A percentile compares a stretch with the other conserved stretches of the same genome.
Evolutionary conservation across 1,140 invertebrate species (phyloP).

Genomic region (Pseudoatta argentina): DNA sequence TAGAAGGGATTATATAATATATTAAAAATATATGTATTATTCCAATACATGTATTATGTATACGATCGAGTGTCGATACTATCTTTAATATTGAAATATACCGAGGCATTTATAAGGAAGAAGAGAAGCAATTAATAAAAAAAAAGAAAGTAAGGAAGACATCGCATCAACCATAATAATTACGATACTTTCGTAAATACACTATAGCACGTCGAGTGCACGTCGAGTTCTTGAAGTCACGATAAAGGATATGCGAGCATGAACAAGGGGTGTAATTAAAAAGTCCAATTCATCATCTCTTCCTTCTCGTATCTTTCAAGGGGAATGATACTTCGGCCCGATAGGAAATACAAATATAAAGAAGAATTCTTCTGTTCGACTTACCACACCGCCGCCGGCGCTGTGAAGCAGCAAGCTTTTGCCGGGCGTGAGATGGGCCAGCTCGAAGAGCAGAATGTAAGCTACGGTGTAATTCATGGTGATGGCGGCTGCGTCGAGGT

Average conservation of each 20-base stretch:
- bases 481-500: slow-evolving; percentile 93
- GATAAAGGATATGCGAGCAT: neutral
- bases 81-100: slow-evolving; percentile 7
- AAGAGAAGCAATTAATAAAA: neutral
- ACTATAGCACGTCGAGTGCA: neutral
- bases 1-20: no score
- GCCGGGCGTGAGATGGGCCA: slow-evolving; percentile 91
- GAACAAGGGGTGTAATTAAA: slow-evolving; percentile 25
- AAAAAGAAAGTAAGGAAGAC: neutral
- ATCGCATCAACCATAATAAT: slow-evolving; percentile 20
- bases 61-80: neutral
- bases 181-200: slow-evolving; percentile 5
- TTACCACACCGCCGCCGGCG: slow-evolving; percentile 95
- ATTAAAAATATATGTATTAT: neutral
- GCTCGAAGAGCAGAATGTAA: slow-evolving; percentile 94
- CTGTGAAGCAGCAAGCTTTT: slow-evolving; percentile 95
- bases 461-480: slow-evolving; percentile 95
- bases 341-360: slow-evolving; percentile 19
- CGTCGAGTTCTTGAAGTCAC: neutral
- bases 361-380: slow-evolving; percentile 80
- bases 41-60: neutral
- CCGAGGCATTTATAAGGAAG: neutral
- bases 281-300: slow-evolving; percentile 35
- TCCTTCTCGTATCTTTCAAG: neutral
- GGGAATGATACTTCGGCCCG: neutral